Evolutionary conservation across 2,797 vertebrate genomes (phyloP).

Genomic region (Sparus aurata): DNA sequence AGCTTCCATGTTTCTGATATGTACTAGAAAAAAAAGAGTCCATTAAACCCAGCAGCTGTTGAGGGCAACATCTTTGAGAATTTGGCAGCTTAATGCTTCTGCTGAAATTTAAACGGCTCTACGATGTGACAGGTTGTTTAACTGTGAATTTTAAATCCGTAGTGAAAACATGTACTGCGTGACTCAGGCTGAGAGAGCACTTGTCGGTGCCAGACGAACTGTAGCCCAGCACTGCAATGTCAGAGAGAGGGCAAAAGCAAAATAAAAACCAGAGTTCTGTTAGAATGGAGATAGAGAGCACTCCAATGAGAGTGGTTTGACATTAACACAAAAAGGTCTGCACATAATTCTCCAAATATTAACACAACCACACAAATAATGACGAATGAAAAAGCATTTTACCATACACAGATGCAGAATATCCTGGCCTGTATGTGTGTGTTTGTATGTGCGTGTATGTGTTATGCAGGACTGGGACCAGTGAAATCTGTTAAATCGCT

Average conservation of each 20-base stretch:
- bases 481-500: neutral
- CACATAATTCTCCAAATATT: constrained; percentile 47
- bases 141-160: constrained; percentile 60
- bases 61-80: constrained; percentile 54
- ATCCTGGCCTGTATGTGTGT: constrained; percentile 24
- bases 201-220: constrained; percentile 60
- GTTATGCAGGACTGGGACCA: constrained; percentile 24
- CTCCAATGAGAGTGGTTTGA: constrained; percentile 33
- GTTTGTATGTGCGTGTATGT: constrained; percentile 12
- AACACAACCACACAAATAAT: constrained; percentile 56
- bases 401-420: constrained; percentile 29
- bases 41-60: constrained; percentile 57
- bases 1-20: constrained; percentile 8
- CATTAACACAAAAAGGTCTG: constrained; percentile 33
- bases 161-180: constrained; percentile 61
- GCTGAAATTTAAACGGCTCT: constrained; percentile 61
- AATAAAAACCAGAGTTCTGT: constrained; percentile 39
- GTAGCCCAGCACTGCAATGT: constrained; percentile 60
- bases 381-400: constrained; percentile 41
- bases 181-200: constrained; percentile 74
- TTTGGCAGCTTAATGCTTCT: constrained; percentile 65
- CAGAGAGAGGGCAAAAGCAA: constrained; percentile 62
- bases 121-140: constrained; percentile 45
- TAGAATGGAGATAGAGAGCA: constrained; percentile 37
- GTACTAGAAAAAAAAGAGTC: constrained; percentile 14